Evolutionary conservation across 2,113 vertebrate genomes (phyloP), one percentile per base, ranked within the genome.

Genomic region (Sciurus niger): DNA sequence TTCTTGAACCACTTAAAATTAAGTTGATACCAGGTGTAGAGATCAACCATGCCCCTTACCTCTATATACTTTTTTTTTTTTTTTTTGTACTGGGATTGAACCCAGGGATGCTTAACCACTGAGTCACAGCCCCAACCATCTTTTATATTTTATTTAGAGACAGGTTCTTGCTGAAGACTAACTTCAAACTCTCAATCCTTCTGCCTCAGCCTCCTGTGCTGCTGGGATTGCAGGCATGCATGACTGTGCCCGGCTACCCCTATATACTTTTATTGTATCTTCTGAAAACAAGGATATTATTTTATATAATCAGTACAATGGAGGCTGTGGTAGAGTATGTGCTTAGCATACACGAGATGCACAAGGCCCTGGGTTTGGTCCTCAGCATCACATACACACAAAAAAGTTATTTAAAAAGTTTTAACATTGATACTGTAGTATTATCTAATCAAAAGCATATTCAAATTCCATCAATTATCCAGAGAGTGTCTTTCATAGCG

Each of bases 1-100:
- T 92, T 68, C 68, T 16, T 53, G 34, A 93, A 77, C 70, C 32
- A 77, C 77, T 89, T 84, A 89, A 95, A 89, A 83, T 88, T 67
- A 91, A 67, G 37, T 76, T 60, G 60, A 77, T 84, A 70, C 2
- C 32, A 58, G 40, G 25, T 68, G 37, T 68, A 68, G 60, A 60
- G 12, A 28, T 4, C 20, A 89, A 60, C 6, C 68, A 25, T 60
- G 40, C 58, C 55, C 60, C 73, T 84, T 65, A 72, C 22, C 43
- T 32, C n/a, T 65, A 90, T 40, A 72, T 34, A 73, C 22, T 63
- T 84, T 53, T 13, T 58, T 58, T 58, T 58, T 58, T 58, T 58
- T 18, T 18, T 58, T 58, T 58, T 20, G 55, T 58, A 58, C 18
- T 58, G 55, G 55, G 20, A 22, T 58, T 58, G 55, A 58, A 58